Evolutionary conservation across 1,140 invertebrate species (phyloP), one percentile per base, ranked within the genome.

Genomic region (Conus betulinus): DNA sequence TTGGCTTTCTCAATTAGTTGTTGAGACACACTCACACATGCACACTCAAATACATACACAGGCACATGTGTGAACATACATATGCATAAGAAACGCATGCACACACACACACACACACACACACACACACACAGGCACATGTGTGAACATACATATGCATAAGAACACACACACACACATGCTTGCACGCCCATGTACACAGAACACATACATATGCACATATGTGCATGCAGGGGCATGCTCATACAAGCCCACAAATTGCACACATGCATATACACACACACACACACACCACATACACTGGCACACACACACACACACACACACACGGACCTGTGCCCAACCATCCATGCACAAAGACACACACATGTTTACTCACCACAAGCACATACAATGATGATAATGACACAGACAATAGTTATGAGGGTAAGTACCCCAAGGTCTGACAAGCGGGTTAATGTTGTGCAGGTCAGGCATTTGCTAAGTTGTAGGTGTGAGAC

Each of bases 101-200:
- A 84, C 39, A 84, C 83, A 84, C 82, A 84, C 82, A 84, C 52
- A 25, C 82, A 55, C 82, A 55, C 82, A 23, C 82, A 84, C 82
- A 84, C 82, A 84, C 82, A 84, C 82, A 84, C 82, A 84, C 82
- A 84, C 82, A 84, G 10, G 10, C 8, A 51, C 82, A 11, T 10
- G 8, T 6, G 6, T 23, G 53, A 52, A 39, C 81, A 82, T 25
- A 82, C 6, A 82, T 6, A 82, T 25, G n/a, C n/a, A n/a, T 74
- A 74, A 23, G 17, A 23, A 82, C 4, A 55, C 39, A 55, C 82
- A 84, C 82, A 84, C 20, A 55, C 53, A 13, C 76, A 78, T 25
- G 52, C 60, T 55, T 51, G 10, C 82, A 84, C 52, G 10, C 51
- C 25, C 51, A 55, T 52, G 60, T 52, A 55, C 52, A 55, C 52